phyloP scores from a whole-genome alignment of 2,797 vertebrate genomes.

The Myoxocephalus aenaeus region DNA sequence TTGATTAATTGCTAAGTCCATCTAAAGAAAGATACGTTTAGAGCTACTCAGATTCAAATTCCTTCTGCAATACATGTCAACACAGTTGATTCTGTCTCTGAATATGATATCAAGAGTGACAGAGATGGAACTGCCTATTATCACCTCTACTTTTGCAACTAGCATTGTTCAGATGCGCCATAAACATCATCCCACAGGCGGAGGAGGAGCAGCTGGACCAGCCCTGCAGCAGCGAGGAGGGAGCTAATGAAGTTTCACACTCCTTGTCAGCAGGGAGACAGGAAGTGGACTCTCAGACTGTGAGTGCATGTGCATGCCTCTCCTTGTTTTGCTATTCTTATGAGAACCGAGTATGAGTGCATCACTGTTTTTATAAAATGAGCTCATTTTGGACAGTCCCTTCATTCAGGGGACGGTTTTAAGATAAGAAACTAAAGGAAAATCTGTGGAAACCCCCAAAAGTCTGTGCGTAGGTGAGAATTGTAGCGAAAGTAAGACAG shows the following conservation, averaged over 20 bases:
- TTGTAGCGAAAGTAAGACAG: background rate
- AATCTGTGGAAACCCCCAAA: background rate
- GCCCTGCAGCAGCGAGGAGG: slow-evolving; percentile 41
- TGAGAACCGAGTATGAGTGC: slow-evolving; percentile 10
- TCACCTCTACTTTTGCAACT: slow-evolving; percentile 2
- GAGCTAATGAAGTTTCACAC: slow-evolving; percentile 72
- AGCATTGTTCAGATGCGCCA: background rate
- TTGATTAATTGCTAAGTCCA: background rate
- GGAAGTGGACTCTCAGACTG: slow-evolving; percentile 54
- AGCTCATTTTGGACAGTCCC: background rate
- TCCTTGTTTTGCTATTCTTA: slow-evolving; percentile 24
- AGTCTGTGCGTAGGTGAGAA: background rate
- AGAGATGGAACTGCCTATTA: slow-evolving; percentile 12
- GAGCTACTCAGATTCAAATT: background rate
- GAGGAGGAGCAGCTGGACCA: slow-evolving; percentile 57
- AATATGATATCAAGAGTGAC: background rate
- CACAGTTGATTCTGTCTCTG: background rate
- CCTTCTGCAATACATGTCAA: background rate
- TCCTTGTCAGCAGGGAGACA: slow-evolving; percentile 50
- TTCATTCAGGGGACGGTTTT: background rate
- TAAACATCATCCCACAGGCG: slow-evolving; percentile 35
- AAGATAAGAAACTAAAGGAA: background rate
- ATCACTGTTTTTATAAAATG: slow-evolving; percentile 2
- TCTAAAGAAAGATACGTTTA: background rate
- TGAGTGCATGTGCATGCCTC: slow-evolving; percentile 14